A percentile compares a stretch with the other conserved stretches of the same genome.
phyloP scores from a whole-genome alignment of 92 coral and sea anemone species.

The Porites lobata region DNA sequence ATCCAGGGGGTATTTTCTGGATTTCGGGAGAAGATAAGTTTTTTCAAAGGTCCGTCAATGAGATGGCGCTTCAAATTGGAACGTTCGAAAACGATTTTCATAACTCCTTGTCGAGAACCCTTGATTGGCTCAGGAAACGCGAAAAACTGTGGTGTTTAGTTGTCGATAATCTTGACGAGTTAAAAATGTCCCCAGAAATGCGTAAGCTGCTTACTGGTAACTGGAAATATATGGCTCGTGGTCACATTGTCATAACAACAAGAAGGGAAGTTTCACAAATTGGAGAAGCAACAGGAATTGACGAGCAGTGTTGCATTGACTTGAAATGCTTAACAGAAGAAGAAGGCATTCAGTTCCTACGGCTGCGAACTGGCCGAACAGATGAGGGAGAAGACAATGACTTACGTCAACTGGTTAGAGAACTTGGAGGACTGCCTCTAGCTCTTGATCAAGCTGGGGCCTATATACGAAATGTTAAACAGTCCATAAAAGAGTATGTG shows the following conservation, averaged over 20 bases:
- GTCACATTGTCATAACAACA: slow-evolving; percentile 83
- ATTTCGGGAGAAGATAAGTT: slow-evolving; percentile 81
- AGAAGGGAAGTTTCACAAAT: slow-evolving; percentile 75
- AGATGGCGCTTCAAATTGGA: slow-evolving; percentile 77
- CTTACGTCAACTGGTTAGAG: slow-evolving; percentile 51
- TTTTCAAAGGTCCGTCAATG: slow-evolving; percentile 75
- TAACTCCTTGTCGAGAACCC: slow-evolving; percentile 68
- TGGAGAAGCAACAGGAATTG: slow-evolving; percentile 65
- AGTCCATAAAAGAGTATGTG: slow-evolving; percentile 64
- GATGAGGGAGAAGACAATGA: slow-evolving; percentile 30
- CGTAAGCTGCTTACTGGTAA: slow-evolving; percentile 68
- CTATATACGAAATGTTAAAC: slow-evolving; percentile 47
- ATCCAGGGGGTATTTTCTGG: slow-evolving; percentile 90
- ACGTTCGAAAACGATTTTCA: slow-evolving; percentile 66
- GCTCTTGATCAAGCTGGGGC: slow-evolving; percentile 96
- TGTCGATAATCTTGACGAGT: slow-evolving; percentile 83
- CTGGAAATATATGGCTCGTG: slow-evolving; percentile 76
- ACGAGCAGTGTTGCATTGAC: slow-evolving; percentile 64
- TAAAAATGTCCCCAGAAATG: slow-evolving; percentile 74
- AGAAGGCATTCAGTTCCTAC: slow-evolving; percentile 74
- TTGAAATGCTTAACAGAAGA: slow-evolving; percentile 57
- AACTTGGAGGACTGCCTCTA: slow-evolving; percentile 87
- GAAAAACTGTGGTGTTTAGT: slow-evolving; percentile 76
- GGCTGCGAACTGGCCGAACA: slow-evolving; percentile 38
- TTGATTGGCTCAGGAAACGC: slow-evolving; percentile 57